Evolutionary conservation across 2,888 invertebrate genomes (phyloP), one percentile per base, ranked within the genome.

Genomic region (Ophioninae sp.): DNA sequence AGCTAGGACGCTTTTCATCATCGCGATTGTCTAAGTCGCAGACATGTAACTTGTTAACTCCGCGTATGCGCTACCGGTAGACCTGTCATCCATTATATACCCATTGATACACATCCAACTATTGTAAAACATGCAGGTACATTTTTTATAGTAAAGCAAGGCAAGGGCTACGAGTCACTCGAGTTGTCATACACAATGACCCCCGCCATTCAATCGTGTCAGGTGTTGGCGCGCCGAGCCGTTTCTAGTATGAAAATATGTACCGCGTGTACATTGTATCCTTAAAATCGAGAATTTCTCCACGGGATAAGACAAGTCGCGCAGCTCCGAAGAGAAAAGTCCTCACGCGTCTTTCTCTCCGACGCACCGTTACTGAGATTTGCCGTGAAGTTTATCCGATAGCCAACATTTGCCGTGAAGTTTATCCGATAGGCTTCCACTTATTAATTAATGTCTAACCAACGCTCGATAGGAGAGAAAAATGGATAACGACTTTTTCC

Each of bases 1-100:
- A 65, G 17, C 50, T 20, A 39, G 39, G 50, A 50, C 10, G 65
- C 65, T 65, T 75, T 72, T 65, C 70, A 69, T 59, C 67, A 69
- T 56, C 44, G 56, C 39, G 61, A 41, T 39, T 56, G 50, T 75
- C 75, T 56, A 30, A 21, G 59, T 20, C 21, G 7, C 2, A 8
- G 59, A 59, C 20, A 59, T 59, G 20, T 21, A 59, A 10, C 21
- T 21, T 59, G 59, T 21, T 59, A 20, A 21, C 21, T 8, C 21
- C 8, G 20, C 59, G 20, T 20, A 7, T n/a, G 39, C 30, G 13
- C 39, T 13, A 65, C 39, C n/a, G 39, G 7, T 10, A 65, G 64
- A 13, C 50, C 50, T 39, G 17, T n/a, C 17, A 37, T 65, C 23
- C 64, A 65, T 65, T 39, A 5, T 62, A 8, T 62, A 62, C 30